Conservation (phyloP, 2,797 vertebrate species). For the Loriculus beryllinus region DNA sequence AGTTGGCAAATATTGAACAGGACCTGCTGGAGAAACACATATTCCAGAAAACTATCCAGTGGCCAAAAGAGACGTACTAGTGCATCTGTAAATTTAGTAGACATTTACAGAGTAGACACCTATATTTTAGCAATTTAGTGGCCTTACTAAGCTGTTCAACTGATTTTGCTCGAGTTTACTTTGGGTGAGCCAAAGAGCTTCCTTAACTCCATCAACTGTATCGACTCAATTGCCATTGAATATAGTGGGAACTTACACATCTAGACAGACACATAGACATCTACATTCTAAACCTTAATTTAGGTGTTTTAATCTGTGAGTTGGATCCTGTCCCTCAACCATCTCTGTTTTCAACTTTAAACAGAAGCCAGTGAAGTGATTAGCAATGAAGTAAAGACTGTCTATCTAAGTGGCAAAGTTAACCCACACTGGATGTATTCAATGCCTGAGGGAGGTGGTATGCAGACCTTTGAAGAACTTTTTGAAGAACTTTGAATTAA, state of each 20-base stretch:
- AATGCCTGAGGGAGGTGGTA: not conserved
- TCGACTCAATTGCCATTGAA: not conserved
- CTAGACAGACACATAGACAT: not conserved
- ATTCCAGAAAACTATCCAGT: not conserved
- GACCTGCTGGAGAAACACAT: not conserved
- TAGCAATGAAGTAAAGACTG: not conserved
- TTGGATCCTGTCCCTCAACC: not conserved
- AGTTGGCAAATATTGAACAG: not conserved
- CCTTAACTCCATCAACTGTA: not conserved
- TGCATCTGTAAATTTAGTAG: not conserved
- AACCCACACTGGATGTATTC: not conserved
- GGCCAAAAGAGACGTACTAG: not conserved
- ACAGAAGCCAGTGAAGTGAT: not conserved
- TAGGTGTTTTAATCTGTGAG: not conserved
- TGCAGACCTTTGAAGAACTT: not conserved
- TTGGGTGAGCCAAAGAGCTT: not conserved
- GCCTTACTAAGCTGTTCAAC: not conserved
- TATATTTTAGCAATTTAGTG: not conserved
- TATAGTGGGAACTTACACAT: not conserved
- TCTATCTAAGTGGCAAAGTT: not conserved
- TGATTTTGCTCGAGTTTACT: not conserved
- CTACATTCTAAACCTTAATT: not conserved
- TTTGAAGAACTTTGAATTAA: not conserved
- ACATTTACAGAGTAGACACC: not conserved
- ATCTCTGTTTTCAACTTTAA: not conserved